These are phyloP conservation scores for Tholera decimalis DNA, from an alignment of 2,888 invertebrate species.

Conservation along the genomic window DNA sequence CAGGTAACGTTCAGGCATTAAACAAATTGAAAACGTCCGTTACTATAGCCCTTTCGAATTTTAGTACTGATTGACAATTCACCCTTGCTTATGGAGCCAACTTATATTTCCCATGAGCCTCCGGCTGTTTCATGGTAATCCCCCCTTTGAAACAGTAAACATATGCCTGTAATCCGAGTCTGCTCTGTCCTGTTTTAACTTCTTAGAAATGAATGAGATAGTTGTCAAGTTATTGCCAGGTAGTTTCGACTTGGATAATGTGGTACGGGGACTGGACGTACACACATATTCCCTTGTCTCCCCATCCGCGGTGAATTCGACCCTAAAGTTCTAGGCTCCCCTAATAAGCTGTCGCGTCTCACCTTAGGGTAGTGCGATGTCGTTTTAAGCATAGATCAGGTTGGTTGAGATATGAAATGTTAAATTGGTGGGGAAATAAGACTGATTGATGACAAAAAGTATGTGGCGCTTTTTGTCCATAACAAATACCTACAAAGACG, in stretches of 20 bases:
- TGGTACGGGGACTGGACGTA: conserved; percentile 76
- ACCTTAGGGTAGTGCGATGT: conserved; percentile 84
- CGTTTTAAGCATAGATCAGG: conserved; percentile 72
- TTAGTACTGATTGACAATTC: conserved; percentile 86
- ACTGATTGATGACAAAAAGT: conserved; percentile 17
- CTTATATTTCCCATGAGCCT: conserved; percentile 87
- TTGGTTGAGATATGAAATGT: conserved; percentile 37
- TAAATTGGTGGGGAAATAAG: conserved; percentile 15
- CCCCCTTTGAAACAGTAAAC: conserved; percentile 78
- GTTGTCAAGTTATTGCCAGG: conserved; percentile 66
- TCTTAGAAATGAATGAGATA: conserved; percentile 68
- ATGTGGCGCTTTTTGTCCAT: neutral
- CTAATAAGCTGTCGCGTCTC: conserved; percentile 89
- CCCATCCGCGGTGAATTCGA: conserved; percentile 83
- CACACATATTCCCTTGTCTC: conserved; percentile 86
- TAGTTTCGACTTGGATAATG: conserved; percentile 66
- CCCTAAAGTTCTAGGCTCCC: conserved; percentile 90
- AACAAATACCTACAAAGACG: neutral
- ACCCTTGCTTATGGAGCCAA: conserved; percentile 81
- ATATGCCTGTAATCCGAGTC: conserved; percentile 72
- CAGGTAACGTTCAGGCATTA: conserved; percentile 72
- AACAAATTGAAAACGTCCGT: conserved; percentile 82
- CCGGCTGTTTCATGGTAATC: conserved; percentile 77
- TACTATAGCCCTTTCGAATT: conserved; percentile 78
- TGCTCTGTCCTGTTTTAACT: conserved; percentile 70